Conservation (phyloP, 2,888 invertebrate genomes). For the Drosophila antonietae region DNA sequence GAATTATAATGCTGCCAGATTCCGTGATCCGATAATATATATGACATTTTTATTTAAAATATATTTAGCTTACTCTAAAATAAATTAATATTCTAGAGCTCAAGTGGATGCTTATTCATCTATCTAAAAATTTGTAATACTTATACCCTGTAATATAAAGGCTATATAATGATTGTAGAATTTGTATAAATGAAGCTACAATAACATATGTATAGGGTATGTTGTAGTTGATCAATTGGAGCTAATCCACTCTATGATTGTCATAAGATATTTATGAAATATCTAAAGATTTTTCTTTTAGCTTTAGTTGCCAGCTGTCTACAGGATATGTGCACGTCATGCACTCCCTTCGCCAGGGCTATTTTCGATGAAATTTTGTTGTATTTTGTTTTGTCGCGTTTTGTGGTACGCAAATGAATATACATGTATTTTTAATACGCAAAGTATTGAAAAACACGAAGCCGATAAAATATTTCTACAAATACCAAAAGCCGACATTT, state of each 20-base stretch:
- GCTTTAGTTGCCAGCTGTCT: neutral
- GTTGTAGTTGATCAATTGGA: neutral
- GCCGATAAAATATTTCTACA: constrained; percentile 56
- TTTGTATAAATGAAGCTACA: too few relatives aligned
- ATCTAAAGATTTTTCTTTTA: neutral
- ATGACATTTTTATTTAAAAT: too few relatives aligned
- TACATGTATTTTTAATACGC: constrained; percentile 24
- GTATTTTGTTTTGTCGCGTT: neutral
- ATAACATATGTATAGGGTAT: neutral
- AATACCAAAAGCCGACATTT: constrained; percentile 61
- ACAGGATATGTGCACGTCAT: neutral
- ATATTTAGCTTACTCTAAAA: too few relatives aligned
- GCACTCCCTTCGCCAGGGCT: neutral
- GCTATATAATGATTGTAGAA: too few relatives aligned
- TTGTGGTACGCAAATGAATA: constrained; percentile 12
- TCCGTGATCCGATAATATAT: neutral
- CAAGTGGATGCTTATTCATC: too few relatives aligned
- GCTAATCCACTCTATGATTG: neutral
- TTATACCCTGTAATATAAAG: neutral
- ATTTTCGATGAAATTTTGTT: neutral
- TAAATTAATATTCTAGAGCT: too few relatives aligned
- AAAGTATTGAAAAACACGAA: constrained; percentile 20
- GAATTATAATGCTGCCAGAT: neutral
- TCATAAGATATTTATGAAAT: neutral
- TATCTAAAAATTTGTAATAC: neutral